These are phyloP conservation scores for Sebastes glaucus DNA, from an alignment of 2,797 vertebrate genomes.

Conservation along the genomic window DNA sequence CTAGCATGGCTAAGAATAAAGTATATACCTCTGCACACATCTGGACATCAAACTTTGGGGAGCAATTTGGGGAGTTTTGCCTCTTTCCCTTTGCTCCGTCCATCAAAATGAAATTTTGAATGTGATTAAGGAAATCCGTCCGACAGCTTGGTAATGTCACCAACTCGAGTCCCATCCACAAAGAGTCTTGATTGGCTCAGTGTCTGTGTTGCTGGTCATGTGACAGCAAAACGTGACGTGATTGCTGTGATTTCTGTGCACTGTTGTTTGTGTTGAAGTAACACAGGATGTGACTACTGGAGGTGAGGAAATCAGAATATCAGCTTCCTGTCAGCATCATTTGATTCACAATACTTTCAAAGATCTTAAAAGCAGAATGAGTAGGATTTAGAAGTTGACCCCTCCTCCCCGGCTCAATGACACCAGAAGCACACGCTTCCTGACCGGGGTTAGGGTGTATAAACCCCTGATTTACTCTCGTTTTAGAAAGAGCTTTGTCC, in stretches of 20 bases:
- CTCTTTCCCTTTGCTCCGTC: background rate
- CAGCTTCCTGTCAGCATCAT: background rate
- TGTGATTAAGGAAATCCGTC: background rate
- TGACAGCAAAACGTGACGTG: background rate
- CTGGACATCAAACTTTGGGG: background rate
- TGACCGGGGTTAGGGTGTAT: too few relatives aligned
- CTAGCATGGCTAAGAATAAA: too few relatives aligned
- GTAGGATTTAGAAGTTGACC: background rate
- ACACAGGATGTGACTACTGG: background rate
- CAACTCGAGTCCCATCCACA: background rate
- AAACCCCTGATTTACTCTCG: too few relatives aligned
- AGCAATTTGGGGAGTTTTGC: background rate
- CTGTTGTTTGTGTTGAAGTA: conserved; percentile 4
- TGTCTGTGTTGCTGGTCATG: background rate
- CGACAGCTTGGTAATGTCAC: background rate
- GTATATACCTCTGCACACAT: background rate
- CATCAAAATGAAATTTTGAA: background rate
- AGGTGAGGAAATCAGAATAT: background rate
- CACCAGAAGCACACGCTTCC: too few relatives aligned
- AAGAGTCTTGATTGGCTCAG: background rate
- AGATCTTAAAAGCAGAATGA: background rate
- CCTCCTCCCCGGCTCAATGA: too few relatives aligned
- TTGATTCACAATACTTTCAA: background rate
- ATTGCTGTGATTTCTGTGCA: background rate
- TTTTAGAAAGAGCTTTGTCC: too few relatives aligned